A percentile compares a stretch with the other conserved stretches of the same genome.
phyloP scores from a whole-genome alignment of 2,797 vertebrate species.

The Peromyscus attwateri region DNA sequence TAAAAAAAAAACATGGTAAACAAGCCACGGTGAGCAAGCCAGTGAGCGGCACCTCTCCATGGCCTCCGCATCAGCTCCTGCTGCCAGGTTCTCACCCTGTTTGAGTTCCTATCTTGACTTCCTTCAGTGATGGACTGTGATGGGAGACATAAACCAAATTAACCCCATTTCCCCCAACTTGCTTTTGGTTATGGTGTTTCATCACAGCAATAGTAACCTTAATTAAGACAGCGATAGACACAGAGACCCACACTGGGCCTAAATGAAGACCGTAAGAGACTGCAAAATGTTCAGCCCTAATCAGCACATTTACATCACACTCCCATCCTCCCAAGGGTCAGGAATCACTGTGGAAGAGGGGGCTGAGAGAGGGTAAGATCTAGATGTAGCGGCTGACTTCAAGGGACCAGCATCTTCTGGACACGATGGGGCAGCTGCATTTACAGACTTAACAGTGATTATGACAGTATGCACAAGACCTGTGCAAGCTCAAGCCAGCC shows the following conservation, averaged over 20 bases:
- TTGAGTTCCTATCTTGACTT: background rate
- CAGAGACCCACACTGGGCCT: background rate
- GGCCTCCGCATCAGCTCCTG: background rate
- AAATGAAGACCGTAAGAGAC: background rate
- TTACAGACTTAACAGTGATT: background rate
- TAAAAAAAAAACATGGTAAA: background rate
- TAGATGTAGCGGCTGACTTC: background rate
- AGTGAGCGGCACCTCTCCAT: background rate
- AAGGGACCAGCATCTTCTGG: background rate
- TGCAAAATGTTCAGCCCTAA: background rate
- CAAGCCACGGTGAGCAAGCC: background rate
- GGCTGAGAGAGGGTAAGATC: no score
- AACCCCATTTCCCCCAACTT: background rate
- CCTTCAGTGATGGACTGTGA: background rate
- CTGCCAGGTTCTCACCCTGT: no score
- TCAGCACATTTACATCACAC: background rate
- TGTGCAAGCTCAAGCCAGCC: background rate
- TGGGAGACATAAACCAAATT: background rate
- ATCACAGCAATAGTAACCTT: background rate
- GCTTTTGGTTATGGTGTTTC: background rate
- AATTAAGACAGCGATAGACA: background rate
- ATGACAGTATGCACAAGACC: background rate
- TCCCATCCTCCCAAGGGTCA: background rate
- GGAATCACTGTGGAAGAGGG: background rate
- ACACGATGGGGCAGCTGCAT: background rate